These are phyloP conservation scores for Anolis sagrei DNA, from an alignment of 2,113 vertebrate genomes.

Conservation along the genomic window DNA sequence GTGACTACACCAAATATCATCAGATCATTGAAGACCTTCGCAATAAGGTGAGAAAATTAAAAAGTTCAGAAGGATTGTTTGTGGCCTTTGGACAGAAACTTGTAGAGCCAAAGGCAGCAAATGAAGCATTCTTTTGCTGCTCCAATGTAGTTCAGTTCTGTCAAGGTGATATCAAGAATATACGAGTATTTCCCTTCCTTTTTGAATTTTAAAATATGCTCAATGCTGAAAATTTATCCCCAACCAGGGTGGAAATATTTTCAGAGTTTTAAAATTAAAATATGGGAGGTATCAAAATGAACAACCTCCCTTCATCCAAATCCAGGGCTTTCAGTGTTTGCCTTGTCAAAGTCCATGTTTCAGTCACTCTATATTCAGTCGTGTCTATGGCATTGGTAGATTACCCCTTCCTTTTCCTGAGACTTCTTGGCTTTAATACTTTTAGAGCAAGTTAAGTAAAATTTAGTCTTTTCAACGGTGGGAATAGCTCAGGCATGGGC, in stretches of 20 bases:
- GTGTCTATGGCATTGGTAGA: not conserved
- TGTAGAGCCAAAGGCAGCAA: not conserved
- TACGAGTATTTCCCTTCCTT: not conserved
- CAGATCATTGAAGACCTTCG: conserved; percentile 67
- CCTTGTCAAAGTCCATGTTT: not conserved
- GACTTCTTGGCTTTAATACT: not conserved
- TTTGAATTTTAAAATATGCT: not conserved
- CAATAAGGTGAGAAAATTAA: conserved; percentile 71
- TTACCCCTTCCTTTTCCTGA: not conserved
- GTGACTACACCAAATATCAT: conserved; percentile 75
- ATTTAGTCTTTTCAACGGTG: not conserved
- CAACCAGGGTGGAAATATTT: not conserved
- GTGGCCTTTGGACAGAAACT: not conserved
- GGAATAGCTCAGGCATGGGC: no score
- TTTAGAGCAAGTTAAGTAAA: not conserved
- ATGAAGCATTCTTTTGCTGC: not conserved
- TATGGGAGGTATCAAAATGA: not conserved
- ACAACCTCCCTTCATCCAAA: not conserved
- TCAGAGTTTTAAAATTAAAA: not conserved
- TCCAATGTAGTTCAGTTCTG: not conserved
- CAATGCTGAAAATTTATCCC: not conserved
- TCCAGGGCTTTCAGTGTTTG: not conserved
- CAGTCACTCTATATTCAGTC: not conserved
- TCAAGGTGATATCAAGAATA: not conserved
- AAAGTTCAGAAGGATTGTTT: not conserved